Base-by-base conservation (phyloP, 2,888 invertebrate genomes). In the Eupithecia vulgata region DNA sequence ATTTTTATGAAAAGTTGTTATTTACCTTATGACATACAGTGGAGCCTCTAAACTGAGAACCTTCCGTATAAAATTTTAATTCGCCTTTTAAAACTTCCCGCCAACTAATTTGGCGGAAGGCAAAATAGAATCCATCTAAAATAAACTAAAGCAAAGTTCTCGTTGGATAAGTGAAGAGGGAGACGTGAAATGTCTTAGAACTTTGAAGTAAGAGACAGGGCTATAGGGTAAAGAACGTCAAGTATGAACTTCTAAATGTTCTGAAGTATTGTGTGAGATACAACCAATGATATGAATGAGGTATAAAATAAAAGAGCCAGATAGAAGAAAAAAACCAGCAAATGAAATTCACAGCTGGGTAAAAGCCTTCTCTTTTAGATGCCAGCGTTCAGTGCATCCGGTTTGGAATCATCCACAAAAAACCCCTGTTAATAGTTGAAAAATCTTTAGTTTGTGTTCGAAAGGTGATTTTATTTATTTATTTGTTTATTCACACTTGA, bases 171-270 rank as follows among this genome's bases (percentile, higher is more conserved):
- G 84, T 81, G 81, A 81, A 76, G 40, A 42, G 82, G 80, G 84
- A 76, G 83, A 80, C 84, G 85, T 84, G 84, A 86, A 87, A 88
- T 83, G 87, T 87, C 89, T 90, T 87, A 86, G 82, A 90, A 88
- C 34, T 48, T 48, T 25, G 35, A 62, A 70, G 72, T 72, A 59
- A 42, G n/a, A 42, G 61, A 61, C 17, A 59, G 25, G 17, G 45
- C n/a, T 45, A 45, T 64, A 37, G 67, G n/a, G 40, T 12, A 34
- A 45, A 30, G 17, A 35, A 15, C 5, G 57, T 66, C 0, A n/a
- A 57, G 74, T 74, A 69, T 52, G 71, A 71, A 66, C 71, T 34
- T 40, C 40, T n/a, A n/a, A n/a, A n/a, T 12, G 40, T 21, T 21
- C 45, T 45, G n/a, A 45, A 45, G 45, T 17, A 45, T 17, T 7